Evolutionary conservation across 2,888 invertebrate genomes (phyloP).

Genomic region (Eupithecia subfuscata): DNA sequence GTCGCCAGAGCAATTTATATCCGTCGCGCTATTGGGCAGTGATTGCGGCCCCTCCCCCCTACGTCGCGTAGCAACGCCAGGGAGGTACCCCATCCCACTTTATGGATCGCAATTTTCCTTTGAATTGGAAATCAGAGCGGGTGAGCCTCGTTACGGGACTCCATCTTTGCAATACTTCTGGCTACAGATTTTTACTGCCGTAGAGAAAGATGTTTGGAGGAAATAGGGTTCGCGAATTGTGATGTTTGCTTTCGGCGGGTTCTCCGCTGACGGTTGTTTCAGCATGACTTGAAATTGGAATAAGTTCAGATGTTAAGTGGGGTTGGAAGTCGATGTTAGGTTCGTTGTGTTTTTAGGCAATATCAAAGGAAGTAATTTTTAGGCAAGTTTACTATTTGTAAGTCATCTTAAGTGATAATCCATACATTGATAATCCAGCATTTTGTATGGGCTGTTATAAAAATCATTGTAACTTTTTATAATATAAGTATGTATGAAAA

Average conservation of each 20-base stretch:
- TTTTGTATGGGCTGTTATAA: background rate
- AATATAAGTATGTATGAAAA: no score
- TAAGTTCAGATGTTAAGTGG: constrained; percentile 1
- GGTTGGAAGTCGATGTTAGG: background rate
- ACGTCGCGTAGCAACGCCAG: constrained; percentile 86
- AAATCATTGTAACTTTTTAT: no score
- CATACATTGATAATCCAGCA: no score
- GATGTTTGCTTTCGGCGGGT: constrained; percentile 60
- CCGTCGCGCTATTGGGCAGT: constrained; percentile 85
- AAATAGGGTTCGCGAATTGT: constrained; percentile 60
- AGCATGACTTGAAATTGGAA: constrained; percentile 10
- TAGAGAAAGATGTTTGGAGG: constrained; percentile 68
- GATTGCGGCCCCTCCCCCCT: constrained; percentile 85
- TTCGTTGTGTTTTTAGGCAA: background rate
- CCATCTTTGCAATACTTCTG: constrained; percentile 76
- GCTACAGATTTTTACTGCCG: constrained; percentile 78
- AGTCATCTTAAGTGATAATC: background rate
- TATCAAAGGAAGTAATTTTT: background rate
- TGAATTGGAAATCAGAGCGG: constrained; percentile 85
- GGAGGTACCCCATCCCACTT: constrained; percentile 71
- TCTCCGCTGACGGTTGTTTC: constrained; percentile 37
- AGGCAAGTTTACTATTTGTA: background rate
- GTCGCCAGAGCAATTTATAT: constrained; percentile 83
- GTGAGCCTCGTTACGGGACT: constrained; percentile 77
- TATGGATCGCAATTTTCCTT: constrained; percentile 85